Percentiles rank a stretch among this genome's conserved stretches.
These are phyloP conservation scores for Allobates femoralis DNA, from an alignment of 2,797 vertebrate genomes.

Conservation along the genomic window DNA sequence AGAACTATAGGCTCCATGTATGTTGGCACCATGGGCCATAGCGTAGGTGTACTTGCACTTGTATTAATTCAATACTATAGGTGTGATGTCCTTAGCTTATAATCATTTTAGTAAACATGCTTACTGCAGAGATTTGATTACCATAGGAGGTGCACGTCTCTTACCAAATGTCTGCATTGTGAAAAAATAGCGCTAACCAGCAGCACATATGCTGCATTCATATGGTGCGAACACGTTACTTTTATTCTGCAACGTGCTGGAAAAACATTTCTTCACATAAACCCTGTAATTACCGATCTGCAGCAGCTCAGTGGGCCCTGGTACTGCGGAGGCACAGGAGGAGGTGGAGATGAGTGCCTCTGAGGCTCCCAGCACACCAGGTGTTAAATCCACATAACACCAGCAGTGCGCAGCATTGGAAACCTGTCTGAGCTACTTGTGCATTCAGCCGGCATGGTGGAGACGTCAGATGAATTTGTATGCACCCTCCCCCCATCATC, in stretches of 20 bases:
- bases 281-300: not conserved
- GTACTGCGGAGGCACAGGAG: not conserved
- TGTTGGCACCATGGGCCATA: no score
- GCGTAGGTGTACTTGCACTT: no score
- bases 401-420: constrained; percentile 34
- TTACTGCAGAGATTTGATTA: no score
- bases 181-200: not conserved
- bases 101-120: no score
- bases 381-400: constrained; percentile 42
- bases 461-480: constrained; percentile 37
- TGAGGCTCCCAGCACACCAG: constrained; percentile 15
- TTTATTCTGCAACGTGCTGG: not conserved
- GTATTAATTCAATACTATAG: no score
- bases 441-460: constrained; percentile 41
- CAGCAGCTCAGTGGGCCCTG: not conserved
- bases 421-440: constrained; percentile 51
- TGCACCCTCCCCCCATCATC: constrained; percentile 46
- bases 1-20: no score
- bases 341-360: not conserved
- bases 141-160: not conserved
- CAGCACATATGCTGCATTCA: not conserved
- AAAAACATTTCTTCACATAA: not conserved
- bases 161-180: not conserved
- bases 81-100: no score
- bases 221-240: not conserved